Evolutionary conservation across 1,140 invertebrate species (phyloP).

Genomic region (Ladona fulva): DNA sequence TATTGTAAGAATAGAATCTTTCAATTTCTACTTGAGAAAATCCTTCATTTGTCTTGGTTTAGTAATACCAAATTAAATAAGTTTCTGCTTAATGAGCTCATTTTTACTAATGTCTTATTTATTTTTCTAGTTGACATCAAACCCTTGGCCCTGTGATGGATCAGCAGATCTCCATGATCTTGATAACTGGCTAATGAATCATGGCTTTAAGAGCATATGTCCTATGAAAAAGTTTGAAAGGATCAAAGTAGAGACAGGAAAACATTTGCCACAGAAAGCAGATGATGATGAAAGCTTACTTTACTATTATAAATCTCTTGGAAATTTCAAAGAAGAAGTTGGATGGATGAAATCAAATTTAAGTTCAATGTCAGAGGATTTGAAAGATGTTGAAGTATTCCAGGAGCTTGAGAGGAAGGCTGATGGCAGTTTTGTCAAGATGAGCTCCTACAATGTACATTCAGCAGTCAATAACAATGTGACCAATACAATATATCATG

Average conservation of each 20-base stretch:
- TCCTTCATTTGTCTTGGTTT: too few species aligned
- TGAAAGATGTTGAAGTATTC: background rate
- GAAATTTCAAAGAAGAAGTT: background rate
- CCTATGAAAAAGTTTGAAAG: background rate
- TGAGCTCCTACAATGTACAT: background rate
- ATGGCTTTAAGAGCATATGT: background rate
- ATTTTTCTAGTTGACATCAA: background rate
- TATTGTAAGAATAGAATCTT: too few species aligned
- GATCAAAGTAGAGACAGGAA: background rate
- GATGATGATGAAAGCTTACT: background rate
- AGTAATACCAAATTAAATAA: too few species aligned
- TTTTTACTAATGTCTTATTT: background rate
- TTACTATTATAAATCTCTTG: background rate
- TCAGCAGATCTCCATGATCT: background rate
- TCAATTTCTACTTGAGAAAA: too few species aligned
- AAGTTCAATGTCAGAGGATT: background rate
- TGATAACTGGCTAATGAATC: background rate
- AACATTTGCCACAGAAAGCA: background rate
- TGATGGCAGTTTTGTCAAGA: background rate
- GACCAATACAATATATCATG: background rate
- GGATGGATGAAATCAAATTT: background rate
- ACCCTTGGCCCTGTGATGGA: background rate
- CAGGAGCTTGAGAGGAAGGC: background rate
- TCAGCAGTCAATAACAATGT: background rate
- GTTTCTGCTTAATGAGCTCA: too few species aligned